Evolutionary conservation across 1,140 invertebrate species (phyloP).

Genomic region (Anastrepha ludens): DNA sequence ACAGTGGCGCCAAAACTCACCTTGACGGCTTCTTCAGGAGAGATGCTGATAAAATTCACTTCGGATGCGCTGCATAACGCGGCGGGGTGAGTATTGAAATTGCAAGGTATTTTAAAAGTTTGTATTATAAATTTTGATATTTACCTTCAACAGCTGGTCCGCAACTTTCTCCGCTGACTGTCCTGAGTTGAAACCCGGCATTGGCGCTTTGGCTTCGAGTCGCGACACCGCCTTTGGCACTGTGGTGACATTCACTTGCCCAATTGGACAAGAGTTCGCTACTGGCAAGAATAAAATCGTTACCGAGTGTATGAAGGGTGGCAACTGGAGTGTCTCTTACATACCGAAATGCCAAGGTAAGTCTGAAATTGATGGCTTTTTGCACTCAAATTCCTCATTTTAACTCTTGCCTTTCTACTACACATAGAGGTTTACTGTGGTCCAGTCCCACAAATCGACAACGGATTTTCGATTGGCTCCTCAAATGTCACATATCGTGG

Average conservation of each 20-base stretch:
- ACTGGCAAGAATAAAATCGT: slow-evolving; percentile 89
- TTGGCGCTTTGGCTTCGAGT: slow-evolving; percentile 90
- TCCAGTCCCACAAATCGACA: slow-evolving; percentile 97
- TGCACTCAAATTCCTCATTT: background rate
- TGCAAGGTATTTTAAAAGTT: background rate
- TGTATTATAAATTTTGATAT: background rate
- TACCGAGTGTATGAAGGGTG: slow-evolving; percentile 90
- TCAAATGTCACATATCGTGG: slow-evolving; percentile 96
- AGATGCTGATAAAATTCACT: slow-evolving; percentile 91
- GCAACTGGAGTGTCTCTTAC: slow-evolving; percentile 93
- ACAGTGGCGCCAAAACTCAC: slow-evolving; percentile 88
- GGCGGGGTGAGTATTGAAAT: slow-evolving; percentile 72
- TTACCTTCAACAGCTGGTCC: slow-evolving; percentile 81
- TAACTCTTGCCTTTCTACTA: background rate
- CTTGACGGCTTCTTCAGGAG: slow-evolving; percentile 92
- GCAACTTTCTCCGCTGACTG: slow-evolving; percentile 96
- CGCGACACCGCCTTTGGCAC: slow-evolving; percentile 95
- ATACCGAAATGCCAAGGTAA: slow-evolving; percentile 93
- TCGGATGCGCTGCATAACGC: slow-evolving; percentile 91
- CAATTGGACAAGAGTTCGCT: slow-evolving; percentile 94
- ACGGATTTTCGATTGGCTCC: slow-evolving; percentile 96
- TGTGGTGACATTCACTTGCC: slow-evolving; percentile 91
- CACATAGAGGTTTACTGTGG: slow-evolving; percentile 94
- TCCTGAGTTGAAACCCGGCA: slow-evolving; percentile 87
- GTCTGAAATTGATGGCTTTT: background rate